Conservation (phyloP, 2,113 vertebrate genomes). For the Cepphus grylle region DNA sequence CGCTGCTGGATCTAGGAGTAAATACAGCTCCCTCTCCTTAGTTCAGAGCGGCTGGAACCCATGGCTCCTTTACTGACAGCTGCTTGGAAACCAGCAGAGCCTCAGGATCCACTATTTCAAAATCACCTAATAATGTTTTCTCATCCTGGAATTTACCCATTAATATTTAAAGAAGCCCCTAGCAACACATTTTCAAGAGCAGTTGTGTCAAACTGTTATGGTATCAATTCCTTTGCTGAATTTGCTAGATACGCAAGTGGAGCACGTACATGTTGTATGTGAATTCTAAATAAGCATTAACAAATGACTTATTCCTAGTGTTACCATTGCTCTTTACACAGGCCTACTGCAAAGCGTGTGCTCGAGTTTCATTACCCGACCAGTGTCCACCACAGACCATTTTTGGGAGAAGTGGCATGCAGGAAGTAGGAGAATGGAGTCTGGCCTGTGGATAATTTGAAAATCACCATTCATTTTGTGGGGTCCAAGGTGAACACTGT, state of each 20-base stretch:
- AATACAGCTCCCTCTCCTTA: neutral
- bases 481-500: neutral
- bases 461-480: neutral
- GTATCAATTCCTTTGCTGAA: neutral
- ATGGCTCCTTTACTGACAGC: neutral
- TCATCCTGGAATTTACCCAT: neutral
- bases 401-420: neutral
- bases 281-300: neutral
- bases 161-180: conserved; percentile 7
- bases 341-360: neutral
- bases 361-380: neutral
- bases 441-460: neutral
- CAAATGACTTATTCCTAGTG: neutral
- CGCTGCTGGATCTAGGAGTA: neutral
- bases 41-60: neutral
- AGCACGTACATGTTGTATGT: neutral
- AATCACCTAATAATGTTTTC: neutral
- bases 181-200: neutral
- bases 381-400: neutral
- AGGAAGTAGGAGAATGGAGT: neutral
- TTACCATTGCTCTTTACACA: neutral
- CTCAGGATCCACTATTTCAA: neutral
- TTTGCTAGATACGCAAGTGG: neutral
- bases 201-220: neutral
- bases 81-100: neutral